Conservation (phyloP, 2,888 invertebrate species). For the Odontothrips loti region DNA sequence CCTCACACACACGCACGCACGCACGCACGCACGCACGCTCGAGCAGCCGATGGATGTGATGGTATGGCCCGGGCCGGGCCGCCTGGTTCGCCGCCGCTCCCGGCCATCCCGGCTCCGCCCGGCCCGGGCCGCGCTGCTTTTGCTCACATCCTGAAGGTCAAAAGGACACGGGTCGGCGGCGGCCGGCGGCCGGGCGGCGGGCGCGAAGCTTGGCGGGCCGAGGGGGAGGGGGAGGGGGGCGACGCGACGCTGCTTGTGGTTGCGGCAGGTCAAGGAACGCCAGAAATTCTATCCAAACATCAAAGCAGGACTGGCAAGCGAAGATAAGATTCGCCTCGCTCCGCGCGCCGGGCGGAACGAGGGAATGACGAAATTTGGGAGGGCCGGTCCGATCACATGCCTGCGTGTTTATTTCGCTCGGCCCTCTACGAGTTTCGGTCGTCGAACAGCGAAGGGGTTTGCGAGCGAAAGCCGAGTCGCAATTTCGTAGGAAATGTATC, state of each 20-base stretch:
- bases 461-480: too few relatives aligned
- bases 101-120: too few relatives aligned
- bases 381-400: too few relatives aligned
- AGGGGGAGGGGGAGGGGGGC: background rate
- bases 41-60: background rate
- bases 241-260: background rate
- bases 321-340: background rate
- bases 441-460: too few relatives aligned
- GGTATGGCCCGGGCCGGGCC: background rate
- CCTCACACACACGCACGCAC: background rate
- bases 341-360: background rate
- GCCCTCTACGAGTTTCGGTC: too few relatives aligned
- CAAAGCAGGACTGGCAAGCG: too few relatives aligned
- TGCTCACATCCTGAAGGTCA: constrained; percentile 17
- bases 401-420: too few relatives aligned
- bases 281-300: background rate
- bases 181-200: background rate
- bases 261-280: constrained; percentile 11
- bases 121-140: background rate
- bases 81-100: background rate
- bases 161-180: constrained; percentile 8
- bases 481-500: too few relatives aligned
- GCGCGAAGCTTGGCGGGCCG: background rate
- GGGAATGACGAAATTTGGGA: background rate
- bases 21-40: background rate